phyloP scores from a whole-genome alignment of 2,113 vertebrate species.

The Benitochromis conjunctus region DNA sequence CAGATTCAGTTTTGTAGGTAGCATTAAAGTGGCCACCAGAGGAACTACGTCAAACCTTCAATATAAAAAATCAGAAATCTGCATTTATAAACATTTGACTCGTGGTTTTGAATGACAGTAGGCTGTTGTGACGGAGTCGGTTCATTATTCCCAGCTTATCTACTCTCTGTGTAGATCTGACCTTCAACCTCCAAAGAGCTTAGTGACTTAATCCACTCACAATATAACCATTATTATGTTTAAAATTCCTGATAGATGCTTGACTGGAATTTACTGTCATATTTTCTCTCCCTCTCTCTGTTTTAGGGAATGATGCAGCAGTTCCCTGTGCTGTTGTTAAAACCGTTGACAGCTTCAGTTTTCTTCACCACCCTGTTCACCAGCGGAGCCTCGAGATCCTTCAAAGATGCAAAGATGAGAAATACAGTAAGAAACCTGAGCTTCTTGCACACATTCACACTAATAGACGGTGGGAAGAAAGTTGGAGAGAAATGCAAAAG shows the following conservation, averaged over 20 bases:
- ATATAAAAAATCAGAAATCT: background rate
- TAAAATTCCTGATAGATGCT: background rate
- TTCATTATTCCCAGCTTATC: background rate
- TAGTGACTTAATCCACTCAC: background rate
- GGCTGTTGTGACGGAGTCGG: background rate
- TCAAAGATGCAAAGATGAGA: conserved; percentile 99
- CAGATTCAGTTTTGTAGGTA: background rate
- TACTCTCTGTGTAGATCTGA: background rate
- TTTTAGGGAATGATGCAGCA: conserved; percentile 87
- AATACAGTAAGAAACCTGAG: conserved; percentile 92
- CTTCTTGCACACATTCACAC: background rate
- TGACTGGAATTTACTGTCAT: background rate
- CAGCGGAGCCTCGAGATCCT: conserved; percentile 99
- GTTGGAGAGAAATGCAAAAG: background rate
- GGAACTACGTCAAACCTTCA: background rate
- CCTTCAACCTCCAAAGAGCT: background rate
- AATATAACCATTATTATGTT: background rate
- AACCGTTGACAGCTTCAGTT: conserved; percentile 97
- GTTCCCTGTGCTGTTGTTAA: conserved; percentile 85
- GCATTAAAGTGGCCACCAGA: background rate
- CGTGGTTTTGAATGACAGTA: background rate
- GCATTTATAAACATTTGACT: background rate
- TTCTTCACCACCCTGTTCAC: conserved; percentile 99
- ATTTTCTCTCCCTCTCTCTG: background rate
- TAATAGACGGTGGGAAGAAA: background rate